Percentiles rank a stretch among this genome's conserved stretches.
phyloP scores from a whole-genome alignment of 2,888 invertebrate genomes.

The Patella pellucida region DNA sequence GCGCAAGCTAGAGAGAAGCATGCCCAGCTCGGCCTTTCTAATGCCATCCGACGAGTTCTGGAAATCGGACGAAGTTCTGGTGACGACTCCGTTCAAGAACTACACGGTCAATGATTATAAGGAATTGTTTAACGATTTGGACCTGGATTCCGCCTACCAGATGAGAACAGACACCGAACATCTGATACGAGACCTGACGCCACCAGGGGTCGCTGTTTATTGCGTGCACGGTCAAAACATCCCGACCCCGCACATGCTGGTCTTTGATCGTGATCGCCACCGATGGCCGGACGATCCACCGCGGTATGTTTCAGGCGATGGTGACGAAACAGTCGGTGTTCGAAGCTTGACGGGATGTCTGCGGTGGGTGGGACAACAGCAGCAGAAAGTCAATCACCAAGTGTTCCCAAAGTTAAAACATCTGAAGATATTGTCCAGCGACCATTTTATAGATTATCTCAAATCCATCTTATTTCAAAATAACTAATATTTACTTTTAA shows the following conservation, averaged over 20 bases:
- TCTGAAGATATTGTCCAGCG: constrained; percentile 78
- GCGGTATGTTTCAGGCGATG: constrained; percentile 79
- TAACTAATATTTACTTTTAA: no score
- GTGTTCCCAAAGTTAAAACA: constrained; percentile 82
- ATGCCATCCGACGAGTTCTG: constrained; percentile 91
- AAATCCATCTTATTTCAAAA: background rate
- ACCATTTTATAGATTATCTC: constrained; percentile 60
- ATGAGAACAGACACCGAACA: constrained; percentile 50
- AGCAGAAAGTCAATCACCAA: constrained; percentile 75
- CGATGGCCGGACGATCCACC: constrained; percentile 65
- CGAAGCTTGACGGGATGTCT: constrained; percentile 88
- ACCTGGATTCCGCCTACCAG: constrained; percentile 54
- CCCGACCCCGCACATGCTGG: constrained; percentile 57
- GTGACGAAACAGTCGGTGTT: constrained; percentile 96
- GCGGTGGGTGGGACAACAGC: constrained; percentile 80
- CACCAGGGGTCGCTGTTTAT: constrained; percentile 66
- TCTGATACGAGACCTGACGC: constrained; percentile 44
- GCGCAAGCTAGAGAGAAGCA: constrained; percentile 90
- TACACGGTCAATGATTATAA: constrained; percentile 67
- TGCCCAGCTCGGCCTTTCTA: constrained; percentile 95
- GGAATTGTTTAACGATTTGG: constrained; percentile 62
- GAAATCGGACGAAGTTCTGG: constrained; percentile 75
- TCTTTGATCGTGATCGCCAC: constrained; percentile 43
- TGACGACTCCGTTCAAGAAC: constrained; percentile 57
- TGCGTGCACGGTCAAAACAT: constrained; percentile 65